Base-by-base conservation (phyloP, 2,888 invertebrate genomes). In the Trichogramma dendrolimi region DNA sequence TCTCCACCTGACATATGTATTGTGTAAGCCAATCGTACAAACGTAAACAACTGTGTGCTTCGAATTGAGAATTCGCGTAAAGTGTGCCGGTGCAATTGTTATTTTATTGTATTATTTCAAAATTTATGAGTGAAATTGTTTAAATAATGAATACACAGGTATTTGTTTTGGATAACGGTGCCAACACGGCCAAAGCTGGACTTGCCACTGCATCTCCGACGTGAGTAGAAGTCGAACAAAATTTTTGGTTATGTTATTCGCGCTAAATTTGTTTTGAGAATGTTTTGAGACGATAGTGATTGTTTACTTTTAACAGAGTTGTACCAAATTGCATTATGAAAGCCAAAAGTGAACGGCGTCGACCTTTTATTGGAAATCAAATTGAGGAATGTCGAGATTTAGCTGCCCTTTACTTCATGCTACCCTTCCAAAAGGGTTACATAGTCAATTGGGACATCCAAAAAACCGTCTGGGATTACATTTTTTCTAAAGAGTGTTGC, bases 281-380 rank as follows among this genome's bases (percentile, higher is more conserved):
- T 55, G 43, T 51, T 47, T 49, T 7, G 4, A 49, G 14, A 10
- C 14, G 4, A n/a, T 58, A 55, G 39, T 49, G 8, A 49, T 27
- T 27, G 27, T 27, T 27, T 27, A 27, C 27, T 10, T 41, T 39
- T 7, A 48, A 58, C 71, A 87, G 87, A 72, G 75, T 92, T 11
- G 84, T 95, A 56, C 96, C 97, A 0, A 99, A 99, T 80, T 95
- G 94, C 73, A 92, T 99, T 41, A 94, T 96, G 86, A 99, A 99
- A 83, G 96, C 96, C 0, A 98, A 97, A 80, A 94, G 94, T 57
- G 98, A 99, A 79, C 83, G 96, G 58, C 87, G 96, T 7, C 85
- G 98, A 50, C 90, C 94, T 0, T 99, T 97, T 78, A 87, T 99
- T 60, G 97, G 91, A 0, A 88, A 90, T 72, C 97, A 99, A 82